A percentile compares a stretch with the other conserved stretches of the same genome.
These are phyloP conservation scores for Acrobasis suavella DNA, from an alignment of 2,888 invertebrate species.

Conservation along the genomic window DNA sequence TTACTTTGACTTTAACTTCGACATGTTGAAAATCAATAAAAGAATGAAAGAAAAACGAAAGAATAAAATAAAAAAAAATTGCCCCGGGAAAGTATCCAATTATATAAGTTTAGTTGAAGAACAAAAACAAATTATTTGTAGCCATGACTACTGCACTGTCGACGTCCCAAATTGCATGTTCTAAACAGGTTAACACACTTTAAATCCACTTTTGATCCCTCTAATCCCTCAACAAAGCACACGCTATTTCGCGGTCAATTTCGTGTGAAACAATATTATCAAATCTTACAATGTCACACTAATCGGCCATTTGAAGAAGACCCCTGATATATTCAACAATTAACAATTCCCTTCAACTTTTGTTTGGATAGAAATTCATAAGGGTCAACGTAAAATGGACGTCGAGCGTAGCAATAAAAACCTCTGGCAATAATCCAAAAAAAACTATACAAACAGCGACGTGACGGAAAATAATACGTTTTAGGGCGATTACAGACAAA, in stretches of 20 bases:
- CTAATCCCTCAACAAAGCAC: slow-evolving; percentile 8
- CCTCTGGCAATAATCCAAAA: slow-evolving; percentile 35
- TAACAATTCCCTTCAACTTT: not conserved
- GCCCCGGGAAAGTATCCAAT: too few relatives aligned
- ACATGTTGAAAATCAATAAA: too few relatives aligned
- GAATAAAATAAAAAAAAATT: too few relatives aligned
- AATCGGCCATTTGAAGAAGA: slow-evolving; percentile 6
- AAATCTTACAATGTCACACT: not conserved
- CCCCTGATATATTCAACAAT: not conserved
- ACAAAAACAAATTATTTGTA: not conserved
- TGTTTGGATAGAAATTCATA: not conserved
- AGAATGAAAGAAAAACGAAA: too few relatives aligned
- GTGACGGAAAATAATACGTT: slow-evolving; percentile 28
- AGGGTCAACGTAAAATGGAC: not conserved
- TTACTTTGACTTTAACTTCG: too few relatives aligned
- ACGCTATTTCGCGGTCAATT: slow-evolving; percentile 1
- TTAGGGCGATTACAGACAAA: slow-evolving; percentile 13
- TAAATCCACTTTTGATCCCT: not conserved
- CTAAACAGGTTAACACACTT: not conserved
- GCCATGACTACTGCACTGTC: slow-evolving; percentile 1
- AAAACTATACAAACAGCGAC: slow-evolving; percentile 29
- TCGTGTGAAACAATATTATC: slow-evolving; percentile 7
- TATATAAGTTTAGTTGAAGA: too few relatives aligned
- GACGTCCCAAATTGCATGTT: slow-evolving; percentile 8
- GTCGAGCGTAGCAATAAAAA: slow-evolving; percentile 26